Evolutionary conservation across 2,797 vertebrate genomes (phyloP).

Genomic region (Poecile montanus): DNA sequence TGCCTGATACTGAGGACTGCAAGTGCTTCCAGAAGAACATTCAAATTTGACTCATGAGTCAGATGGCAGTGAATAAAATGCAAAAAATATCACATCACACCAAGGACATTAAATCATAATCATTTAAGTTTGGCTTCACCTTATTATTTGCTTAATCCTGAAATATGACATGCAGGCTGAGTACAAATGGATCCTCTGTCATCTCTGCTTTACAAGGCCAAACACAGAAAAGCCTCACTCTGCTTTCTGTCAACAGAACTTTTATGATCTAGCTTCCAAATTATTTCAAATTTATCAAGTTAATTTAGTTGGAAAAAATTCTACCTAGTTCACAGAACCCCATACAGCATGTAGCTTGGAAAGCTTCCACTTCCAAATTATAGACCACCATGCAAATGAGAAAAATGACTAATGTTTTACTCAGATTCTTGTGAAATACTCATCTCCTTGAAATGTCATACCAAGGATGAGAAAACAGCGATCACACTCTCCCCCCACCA

Average conservation of each 20-base stretch:
- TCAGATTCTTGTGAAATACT: background rate
- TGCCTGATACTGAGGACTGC: background rate
- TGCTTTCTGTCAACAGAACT: background rate
- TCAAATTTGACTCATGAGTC: background rate
- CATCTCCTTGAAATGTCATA: background rate
- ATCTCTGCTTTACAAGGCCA: background rate
- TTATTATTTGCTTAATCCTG: slow-evolving; percentile 33
- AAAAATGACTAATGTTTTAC: background rate
- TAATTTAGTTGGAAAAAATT: background rate
- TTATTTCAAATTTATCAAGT: background rate
- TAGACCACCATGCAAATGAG: background rate
- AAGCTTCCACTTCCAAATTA: background rate
- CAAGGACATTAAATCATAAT: background rate
- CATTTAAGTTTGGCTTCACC: background rate
- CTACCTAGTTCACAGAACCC: background rate
- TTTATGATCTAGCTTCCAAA: background rate
- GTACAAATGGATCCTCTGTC: background rate
- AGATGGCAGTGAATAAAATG: background rate
- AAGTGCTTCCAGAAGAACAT: background rate
- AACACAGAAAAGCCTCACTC: background rate
- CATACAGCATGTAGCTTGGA: background rate
- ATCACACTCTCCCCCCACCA: background rate
- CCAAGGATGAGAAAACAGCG: background rate
- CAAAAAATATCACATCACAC: background rate
- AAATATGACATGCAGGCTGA: background rate